Base-by-base conservation (phyloP, 2,888 invertebrate genomes). In the Fragum whitleyi region DNA sequence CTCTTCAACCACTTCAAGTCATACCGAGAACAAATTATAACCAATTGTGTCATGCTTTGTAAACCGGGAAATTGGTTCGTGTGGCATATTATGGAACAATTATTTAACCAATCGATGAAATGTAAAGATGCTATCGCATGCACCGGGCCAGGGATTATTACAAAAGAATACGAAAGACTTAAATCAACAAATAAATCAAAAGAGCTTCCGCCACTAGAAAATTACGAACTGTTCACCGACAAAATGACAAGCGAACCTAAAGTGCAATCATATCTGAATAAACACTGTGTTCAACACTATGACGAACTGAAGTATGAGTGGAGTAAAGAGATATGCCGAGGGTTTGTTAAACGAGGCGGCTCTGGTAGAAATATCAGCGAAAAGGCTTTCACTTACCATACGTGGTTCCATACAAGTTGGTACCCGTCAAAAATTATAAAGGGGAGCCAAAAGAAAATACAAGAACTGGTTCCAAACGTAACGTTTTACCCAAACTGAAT, bases 341-440 rank as follows among this genome's bases (percentile, higher is more conserved):
- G n/a, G 3, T 57, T 21, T 21, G 26, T 57, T 21, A n/a, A 57
- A 23, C 21, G 57, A 3, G 57, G 57, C 2, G 26, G 26, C 7
- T 57, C 57, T 2, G 26, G 23, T 21, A 57, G 57, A 57, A 57
- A 57, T 14, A 57, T 57, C 21, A 57, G 57, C n/a, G 57, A 57
- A 57, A 57, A 57, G 26, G 57, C 57, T 2, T 57, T 21, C n/a
- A 57, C 57, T 11, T 57, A 57, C 14, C 57, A 57, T 26, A 57
- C 57, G 3, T 57, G 57, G 57, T 57, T 57, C 26, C 57, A 57
- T n/a, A 57, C 57, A 57, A 26, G 11, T 23, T 57, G 57, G 57
- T 57, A 57, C 14, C 57, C 57, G 26, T 19, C 21, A 3, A 57
- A 57, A 23, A 14, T 57, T 7, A 2, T 3, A 26, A 57, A 21